Base-by-base conservation (phyloP, 1,140 invertebrate genomes). In the Diprion similis region DNA sequence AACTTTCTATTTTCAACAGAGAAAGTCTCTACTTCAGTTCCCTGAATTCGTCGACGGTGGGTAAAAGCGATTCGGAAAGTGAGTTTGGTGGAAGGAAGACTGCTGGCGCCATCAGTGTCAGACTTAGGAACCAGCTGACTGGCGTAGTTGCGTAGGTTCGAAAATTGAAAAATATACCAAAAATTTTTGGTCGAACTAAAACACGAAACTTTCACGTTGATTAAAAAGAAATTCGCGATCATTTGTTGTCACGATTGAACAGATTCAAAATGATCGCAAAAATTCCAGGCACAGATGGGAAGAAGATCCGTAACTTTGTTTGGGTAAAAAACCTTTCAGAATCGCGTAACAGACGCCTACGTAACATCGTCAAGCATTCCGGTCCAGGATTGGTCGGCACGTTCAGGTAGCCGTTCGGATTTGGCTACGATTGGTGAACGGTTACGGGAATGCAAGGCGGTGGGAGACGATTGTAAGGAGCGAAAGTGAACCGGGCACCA, bases 401-500 rank as follows among this genome's bases (percentile, higher is more conserved):
- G 37, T 15, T 15, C 70, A 75, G 71, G 75, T 76, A 73, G 47
- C 48, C 72, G 9, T 13, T 71, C 13, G 46, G n/a, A n/a, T 70
- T 47, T 70, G n/a, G 8, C 13, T 70, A 46, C 64, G 66, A 78
- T 78, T 75, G 75, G 75, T 71, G 75, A 78, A 75, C 75, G 13
- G 13, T 71, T 19, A 11, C 59, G 65, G 71, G 24, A 37, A 37
- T 37, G 24, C 24, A 37, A 37, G 24, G 24, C 24, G 24, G 24
- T 37, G 24, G 72, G 70, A 71, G 68, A 51, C 67, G 73, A 46
- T 78, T 74, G 84, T 81, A 81, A 82, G 85, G 83, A 85, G 84
- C 85, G 86, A 87, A 87, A 88, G 86, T 86, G 85, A 87, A 79
- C 80, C 80, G 74, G 84, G 79, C 80, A 81, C 87, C 86, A 87